Conservation (phyloP, 2,888 invertebrate genomes). For the Cheilosia impressa region DNA sequence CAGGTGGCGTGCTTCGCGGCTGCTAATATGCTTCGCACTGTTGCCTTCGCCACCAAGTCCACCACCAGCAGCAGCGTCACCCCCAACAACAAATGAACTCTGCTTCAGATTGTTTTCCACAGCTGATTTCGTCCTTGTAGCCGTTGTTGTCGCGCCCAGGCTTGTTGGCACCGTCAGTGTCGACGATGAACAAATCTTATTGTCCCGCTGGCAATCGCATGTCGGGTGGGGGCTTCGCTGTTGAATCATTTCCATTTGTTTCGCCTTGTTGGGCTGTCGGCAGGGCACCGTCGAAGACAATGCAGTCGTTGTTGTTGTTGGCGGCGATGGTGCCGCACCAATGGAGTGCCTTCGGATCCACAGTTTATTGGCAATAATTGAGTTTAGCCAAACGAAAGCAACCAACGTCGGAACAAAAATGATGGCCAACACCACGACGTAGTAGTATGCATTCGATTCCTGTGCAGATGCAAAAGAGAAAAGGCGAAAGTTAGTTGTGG, state of each 20-base stretch:
- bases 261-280: slow-evolving; percentile 22
- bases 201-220: slow-evolving; percentile 44
- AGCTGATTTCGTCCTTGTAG: slow-evolving; percentile 60
- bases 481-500: slow-evolving; percentile 2
- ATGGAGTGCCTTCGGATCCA: slow-evolving; percentile 83
- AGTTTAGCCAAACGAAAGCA: slow-evolving; percentile 85
- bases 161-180: slow-evolving; percentile 61
- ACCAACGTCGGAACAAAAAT: slow-evolving; percentile 84
- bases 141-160: slow-evolving; percentile 47
- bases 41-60: slow-evolving; percentile 49
- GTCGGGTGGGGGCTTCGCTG: slow-evolving; percentile 40
- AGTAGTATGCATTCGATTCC: slow-evolving; percentile 79
- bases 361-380: slow-evolving; percentile 84
- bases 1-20: slow-evolving; percentile 84
- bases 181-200: slow-evolving; percentile 60
- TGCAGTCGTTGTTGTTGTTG: slow-evolving; percentile 17
- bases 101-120: slow-evolving; percentile 64
- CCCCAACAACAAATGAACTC: slow-evolving; percentile 25
- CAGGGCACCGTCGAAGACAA: slow-evolving; percentile 10
- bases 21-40: slow-evolving; percentile 63
- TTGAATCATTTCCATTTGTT: slow-evolving; percentile 57
- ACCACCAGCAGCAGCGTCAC: slow-evolving; percentile 3
- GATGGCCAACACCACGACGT: slow-evolving; percentile 80
- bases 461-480: slow-evolving; percentile 55
- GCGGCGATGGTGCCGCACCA: slow-evolving; percentile 9